Evolutionary conservation across 2,888 invertebrate genomes (phyloP), one percentile per base, ranked within the genome.

Genomic region (Heliconius ismenius): DNA sequence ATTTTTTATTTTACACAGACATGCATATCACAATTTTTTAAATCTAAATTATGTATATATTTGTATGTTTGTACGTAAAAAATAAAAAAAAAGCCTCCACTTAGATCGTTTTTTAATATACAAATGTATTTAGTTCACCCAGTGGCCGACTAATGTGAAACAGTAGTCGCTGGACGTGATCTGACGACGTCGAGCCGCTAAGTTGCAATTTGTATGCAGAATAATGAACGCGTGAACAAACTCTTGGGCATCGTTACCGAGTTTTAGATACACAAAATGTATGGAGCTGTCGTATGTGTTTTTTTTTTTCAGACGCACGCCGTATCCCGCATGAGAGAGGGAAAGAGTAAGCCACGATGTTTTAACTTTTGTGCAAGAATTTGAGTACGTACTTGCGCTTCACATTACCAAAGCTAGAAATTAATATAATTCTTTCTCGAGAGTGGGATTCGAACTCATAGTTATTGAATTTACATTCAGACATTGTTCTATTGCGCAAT

Each of bases 161-260:
- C 70, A 26, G 73, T 65, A 69, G 60, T 72, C 76, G 67, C 76
- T 76, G 78, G 80, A 81, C 76, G 49, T 18, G 49, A 49, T 49
- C 18, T 49, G 78, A 79, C 77, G 79, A 75, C 69, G 80, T 73
- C 69, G 80, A 79, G 73, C 63, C 36, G 81, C 81, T 85, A 89
- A 88, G 81, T 83, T 83, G 86, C 88, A 88, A 90, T 90, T 90
- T 90, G 90, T 90, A 89, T 88, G 88, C 90, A 79, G 76, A 74
- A 85, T 86, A 84, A 81, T 79, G 80, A 85, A 80, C 80, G 82
- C 82, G 81, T 81, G 81, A 81, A 79, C 81, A 75, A 76, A 80
- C 76, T 79, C 77, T 80, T 78, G 81, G 81, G 83, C 76, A 77
- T 80, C 79, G 80, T 80, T 74, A 79, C 80, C 76, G 75, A 79